Evolutionary conservation across 1,140 invertebrate genomes (phyloP), one percentile per base, ranked within the genome.

Genomic region (Drosophila carrolli): DNA sequence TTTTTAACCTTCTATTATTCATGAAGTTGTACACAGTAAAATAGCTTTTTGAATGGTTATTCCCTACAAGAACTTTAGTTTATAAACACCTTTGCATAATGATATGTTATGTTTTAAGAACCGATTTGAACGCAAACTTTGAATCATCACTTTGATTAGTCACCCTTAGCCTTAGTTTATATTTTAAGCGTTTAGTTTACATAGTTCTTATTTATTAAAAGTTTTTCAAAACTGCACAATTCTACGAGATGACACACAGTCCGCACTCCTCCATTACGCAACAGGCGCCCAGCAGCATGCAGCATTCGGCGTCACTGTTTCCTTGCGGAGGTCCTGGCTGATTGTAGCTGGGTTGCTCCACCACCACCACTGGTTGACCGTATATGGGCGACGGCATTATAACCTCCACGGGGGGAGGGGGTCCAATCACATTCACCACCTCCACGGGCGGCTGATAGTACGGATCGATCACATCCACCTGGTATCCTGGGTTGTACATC

Each of bases 381-480:
- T 68, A 68, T 3, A 14, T 37, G 6, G 65, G 62, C 23, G 65
- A 50, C 5, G 65, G 65, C 63, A 71, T 29, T 56, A 66, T 66
- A 19, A 68, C 65, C 38, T 68, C 65, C 11, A 68, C 65, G 6
- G 65, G 65, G 0, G 60, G 65, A 0, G 78, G 82, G 0, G 75
- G 81, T 23, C 56, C 41, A 13, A 76, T 16, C 7, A 74, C 75
- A 14, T 71, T 57, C 16, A 71, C 40, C 8, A 71, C 53, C 50
- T 77, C 75, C 44, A 77, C 74, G 4, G 56, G 54, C 4, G 75
- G 46, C 35, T 77, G 79, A 48, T 86, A 86, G 10, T 80, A 86
- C 4, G 83, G 83, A 72, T 88, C 84, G 32, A 88, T 80, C 14
- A 88, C 60, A 4, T 88, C 84, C 68, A 88, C 81, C 58, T 88